These are phyloP conservation scores for Etheostoma perlongum DNA, from an alignment of 2,797 vertebrate species.

Conservation along the genomic window DNA sequence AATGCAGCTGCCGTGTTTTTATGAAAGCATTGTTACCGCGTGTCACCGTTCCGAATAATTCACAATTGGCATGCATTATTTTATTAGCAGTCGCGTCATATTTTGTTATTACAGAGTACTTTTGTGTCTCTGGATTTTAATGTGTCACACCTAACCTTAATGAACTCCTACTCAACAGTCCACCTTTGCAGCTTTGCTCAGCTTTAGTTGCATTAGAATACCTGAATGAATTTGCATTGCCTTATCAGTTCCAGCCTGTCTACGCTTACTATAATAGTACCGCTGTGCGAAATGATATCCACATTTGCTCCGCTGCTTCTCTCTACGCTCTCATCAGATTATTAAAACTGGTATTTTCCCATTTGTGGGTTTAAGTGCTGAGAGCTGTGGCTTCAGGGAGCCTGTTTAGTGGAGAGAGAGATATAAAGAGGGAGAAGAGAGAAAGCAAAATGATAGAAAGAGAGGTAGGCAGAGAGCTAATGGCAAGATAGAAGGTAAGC, in stretches of 20 bases:
- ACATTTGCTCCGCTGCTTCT: constrained; percentile 54
- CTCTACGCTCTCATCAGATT: constrained; percentile 67
- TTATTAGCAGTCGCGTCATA: constrained; percentile 11
- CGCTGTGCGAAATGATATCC: constrained; percentile 59
- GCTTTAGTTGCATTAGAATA: constrained; percentile 60
- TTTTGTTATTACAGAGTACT: constrained; percentile 28
- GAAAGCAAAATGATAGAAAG: constrained; percentile 49
- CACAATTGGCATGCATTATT: constrained; percentile 13
- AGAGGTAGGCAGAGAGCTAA: constrained; percentile 45
- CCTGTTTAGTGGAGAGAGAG: constrained; percentile 56
- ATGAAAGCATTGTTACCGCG: not conserved
- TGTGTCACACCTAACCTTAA: constrained; percentile 38
- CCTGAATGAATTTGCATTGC: constrained; percentile 70
- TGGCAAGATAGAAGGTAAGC: constrained; percentile 64
- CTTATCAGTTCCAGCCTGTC: constrained; percentile 65
- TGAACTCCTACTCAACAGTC: constrained; percentile 37
- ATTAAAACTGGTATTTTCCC: constrained; percentile 70
- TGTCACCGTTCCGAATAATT: not conserved
- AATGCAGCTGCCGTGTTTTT: constrained; percentile 37
- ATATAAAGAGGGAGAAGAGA: constrained; percentile 17
- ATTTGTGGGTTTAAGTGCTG: constrained; percentile 66
- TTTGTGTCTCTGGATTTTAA: constrained; percentile 37
- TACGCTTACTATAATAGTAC: constrained; percentile 48
- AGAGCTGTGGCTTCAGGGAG: constrained; percentile 60
- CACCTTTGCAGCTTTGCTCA: constrained; percentile 41